phyloP scores from a whole-genome alignment of 1,140 invertebrate species.

The Telenomus remus region DNA sequence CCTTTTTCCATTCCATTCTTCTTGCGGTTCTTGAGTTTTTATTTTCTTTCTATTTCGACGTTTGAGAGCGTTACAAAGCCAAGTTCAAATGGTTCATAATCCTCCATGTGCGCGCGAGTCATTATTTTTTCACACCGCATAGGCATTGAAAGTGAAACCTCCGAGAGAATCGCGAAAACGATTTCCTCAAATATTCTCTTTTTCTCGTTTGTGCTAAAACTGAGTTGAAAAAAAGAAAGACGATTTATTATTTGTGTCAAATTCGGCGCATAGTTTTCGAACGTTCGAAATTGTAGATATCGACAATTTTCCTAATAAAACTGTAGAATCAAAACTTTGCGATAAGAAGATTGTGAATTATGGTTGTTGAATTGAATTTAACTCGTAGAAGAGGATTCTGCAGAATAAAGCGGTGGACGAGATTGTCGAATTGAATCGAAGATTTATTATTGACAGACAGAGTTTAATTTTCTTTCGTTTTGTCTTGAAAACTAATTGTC shows the following conservation, averaged over 20 bases:
- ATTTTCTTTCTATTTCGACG: constrained; percentile 2
- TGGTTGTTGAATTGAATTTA: not conserved
- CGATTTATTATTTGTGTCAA: no score
- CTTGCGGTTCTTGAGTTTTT: not conserved
- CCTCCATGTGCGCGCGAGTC: constrained; percentile 10
- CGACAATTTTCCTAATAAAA: not conserved
- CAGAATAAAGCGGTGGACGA: no score
- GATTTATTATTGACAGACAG: no score
- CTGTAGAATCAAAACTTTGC: not conserved
- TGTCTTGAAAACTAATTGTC: no score
- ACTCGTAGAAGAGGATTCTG: no score
- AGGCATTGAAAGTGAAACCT: constrained; percentile 5
- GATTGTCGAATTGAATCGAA: no score
- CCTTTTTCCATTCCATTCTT: constrained; percentile 4
- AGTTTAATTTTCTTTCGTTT: no score
- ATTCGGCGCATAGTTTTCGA: no score
- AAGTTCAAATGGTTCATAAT: constrained; percentile 23
- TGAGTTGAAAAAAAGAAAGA: not conserved
- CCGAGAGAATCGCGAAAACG: not conserved
- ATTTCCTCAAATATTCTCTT: not conserved
- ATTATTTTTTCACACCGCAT: constrained; percentile 11
- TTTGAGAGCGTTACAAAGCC: constrained; percentile 1
- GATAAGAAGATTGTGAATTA: not conserved
- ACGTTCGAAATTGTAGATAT: no score
- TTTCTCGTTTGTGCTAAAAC: not conserved